phyloP scores from a whole-genome alignment of 2,888 invertebrate species.

The Venusia cambrica region DNA sequence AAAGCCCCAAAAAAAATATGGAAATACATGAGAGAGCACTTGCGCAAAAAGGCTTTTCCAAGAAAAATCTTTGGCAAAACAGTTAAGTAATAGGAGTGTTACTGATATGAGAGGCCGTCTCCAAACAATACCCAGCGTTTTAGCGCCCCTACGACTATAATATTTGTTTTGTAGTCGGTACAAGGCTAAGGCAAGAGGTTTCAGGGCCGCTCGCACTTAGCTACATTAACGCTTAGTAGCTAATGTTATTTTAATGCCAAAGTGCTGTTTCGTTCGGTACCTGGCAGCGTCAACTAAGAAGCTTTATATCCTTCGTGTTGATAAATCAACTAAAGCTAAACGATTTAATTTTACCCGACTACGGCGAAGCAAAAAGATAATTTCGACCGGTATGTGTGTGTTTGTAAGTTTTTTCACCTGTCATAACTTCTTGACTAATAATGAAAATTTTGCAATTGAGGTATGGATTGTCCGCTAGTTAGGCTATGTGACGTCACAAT shows the following conservation, averaged over 20 bases:
- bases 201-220: slow-evolving; percentile 22
- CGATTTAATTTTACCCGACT: too few relatives aligned
- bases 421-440: too few relatives aligned
- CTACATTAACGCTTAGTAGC: slow-evolving; percentile 29
- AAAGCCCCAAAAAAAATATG: slow-evolving; percentile 18
- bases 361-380: too few relatives aligned
- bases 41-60: slow-evolving; percentile 25
- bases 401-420: too few relatives aligned
- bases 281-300: neutral
- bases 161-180: slow-evolving; percentile 34
- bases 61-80: slow-evolving; percentile 30
- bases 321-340: too few relatives aligned
- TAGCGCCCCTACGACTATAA: slow-evolving; percentile 38
- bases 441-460: too few relatives aligned
- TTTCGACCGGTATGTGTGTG: too few relatives aligned
- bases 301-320: too few relatives aligned
- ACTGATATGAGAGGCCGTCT: slow-evolving; percentile 32
- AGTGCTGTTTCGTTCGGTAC: slow-evolving; percentile 15
- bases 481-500: too few relatives aligned
- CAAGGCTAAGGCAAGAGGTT: slow-evolving; percentile 21
- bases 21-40: slow-evolving; percentile 23
- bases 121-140: slow-evolving; percentile 29
- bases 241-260: slow-evolving; percentile 41
- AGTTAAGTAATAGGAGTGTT: slow-evolving; percentile 30
- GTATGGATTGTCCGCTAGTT: too few relatives aligned